Evolutionary conservation across 2,797 vertebrate species (phyloP).

Genomic region (Mustela erminea): DNA sequence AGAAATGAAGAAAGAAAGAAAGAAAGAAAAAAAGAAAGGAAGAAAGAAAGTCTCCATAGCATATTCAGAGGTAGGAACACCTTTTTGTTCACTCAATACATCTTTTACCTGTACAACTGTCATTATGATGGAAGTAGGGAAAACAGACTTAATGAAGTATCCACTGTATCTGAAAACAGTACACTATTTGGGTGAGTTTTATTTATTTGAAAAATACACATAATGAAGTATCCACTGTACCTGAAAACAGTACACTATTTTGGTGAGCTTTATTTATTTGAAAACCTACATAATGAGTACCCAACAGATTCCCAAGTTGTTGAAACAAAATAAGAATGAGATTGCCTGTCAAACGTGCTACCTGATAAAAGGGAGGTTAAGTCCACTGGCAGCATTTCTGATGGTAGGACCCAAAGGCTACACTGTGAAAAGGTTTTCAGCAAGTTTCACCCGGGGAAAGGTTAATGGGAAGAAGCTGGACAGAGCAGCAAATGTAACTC

Average conservation of each 20-base stretch:
- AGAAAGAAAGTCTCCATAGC: conserved; percentile 56
- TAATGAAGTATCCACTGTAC: conserved; percentile 64
- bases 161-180: conserved; percentile 40
- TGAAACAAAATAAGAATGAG: conserved; percentile 66
- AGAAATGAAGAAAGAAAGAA: too few relatives aligned
- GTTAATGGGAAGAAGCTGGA: not conserved
- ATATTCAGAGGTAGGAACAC: not conserved
- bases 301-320: conserved; percentile 26
- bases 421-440: not conserved
- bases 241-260: conserved; percentile 52
- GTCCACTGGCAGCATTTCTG: conserved; percentile 37
- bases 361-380: conserved; percentile 24
- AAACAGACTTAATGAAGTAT: conserved; percentile 73
- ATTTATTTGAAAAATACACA: conserved; percentile 80
- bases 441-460: not conserved
- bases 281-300: conserved; percentile 65
- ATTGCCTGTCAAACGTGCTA: conserved; percentile 63
- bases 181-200: conserved; percentile 64
- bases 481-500: not conserved
- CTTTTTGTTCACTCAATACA: conserved; percentile 70
- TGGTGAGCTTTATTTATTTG: conserved; percentile 75
- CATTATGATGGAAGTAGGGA: conserved; percentile 63
- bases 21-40: too few relatives aligned
- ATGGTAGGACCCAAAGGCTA: not conserved
- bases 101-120: conserved; percentile 66